These are phyloP conservation scores for Rafetus swinhoei DNA, from an alignment of 2,113 vertebrate genomes.

Conservation along the genomic window DNA sequence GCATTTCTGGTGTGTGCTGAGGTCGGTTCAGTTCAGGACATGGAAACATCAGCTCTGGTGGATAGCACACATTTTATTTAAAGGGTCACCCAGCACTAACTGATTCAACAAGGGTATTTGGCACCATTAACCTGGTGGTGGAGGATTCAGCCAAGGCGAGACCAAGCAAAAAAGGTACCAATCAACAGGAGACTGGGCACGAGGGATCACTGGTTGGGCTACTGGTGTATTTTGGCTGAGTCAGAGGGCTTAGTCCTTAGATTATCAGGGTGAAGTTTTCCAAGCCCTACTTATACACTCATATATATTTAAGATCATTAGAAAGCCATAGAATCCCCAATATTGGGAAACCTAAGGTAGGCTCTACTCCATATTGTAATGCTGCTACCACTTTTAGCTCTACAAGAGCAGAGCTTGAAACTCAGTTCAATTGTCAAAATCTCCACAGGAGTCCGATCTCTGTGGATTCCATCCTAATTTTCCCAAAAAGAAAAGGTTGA, in stretches of 20 bases:
- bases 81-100: not conserved
- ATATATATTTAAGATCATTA: not conserved
- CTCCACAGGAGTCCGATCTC: too few species aligned
- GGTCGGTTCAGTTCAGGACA: not conserved
- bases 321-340: not conserved
- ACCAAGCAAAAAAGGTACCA: not conserved
- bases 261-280: too few species aligned
- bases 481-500: not conserved
- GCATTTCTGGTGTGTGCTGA: too few species aligned
- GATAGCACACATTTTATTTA: not conserved
- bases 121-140: not conserved
- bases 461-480: fast-evolving
- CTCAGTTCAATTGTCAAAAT: not conserved
- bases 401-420: not conserved
- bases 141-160: not conserved
- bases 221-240: too few species aligned
- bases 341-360: not conserved
- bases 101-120: not conserved
- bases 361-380: not conserved
- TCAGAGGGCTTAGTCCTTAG: too few species aligned
- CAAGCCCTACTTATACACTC: too few species aligned
- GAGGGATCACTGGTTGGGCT: too few species aligned
- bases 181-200: not conserved
- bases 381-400: too few species aligned
- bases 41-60: not conserved